Base-by-base conservation (phyloP, 2,888 invertebrate species). In the Lepeophtheirus nordmannii region DNA sequence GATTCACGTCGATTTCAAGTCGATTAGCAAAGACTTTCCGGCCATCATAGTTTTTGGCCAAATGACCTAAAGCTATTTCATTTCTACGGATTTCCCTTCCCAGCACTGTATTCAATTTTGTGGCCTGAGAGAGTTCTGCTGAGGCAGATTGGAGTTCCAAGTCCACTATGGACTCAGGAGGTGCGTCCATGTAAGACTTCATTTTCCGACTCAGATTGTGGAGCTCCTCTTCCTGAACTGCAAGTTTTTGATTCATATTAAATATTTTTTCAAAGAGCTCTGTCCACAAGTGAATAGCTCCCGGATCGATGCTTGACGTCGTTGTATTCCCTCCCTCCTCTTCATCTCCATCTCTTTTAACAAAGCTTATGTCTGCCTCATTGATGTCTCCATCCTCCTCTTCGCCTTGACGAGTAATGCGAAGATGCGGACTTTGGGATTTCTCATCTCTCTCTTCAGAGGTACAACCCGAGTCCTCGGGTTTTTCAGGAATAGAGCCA, bases 111-210 rank as follows among this genome's bases (percentile, higher is more conserved):
- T 46, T 46, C n/a, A n/a, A 14, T 17, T 46, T 5, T n/a, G 53
- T 46, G 5, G 53, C 53, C 53, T 17, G 14, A 17, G 53, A 46
- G 5, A 46, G 53, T 17, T 46, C 53, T 17, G 14, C n/a, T 5
- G 53, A 46, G 8, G 53, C 53, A 2, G 53, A 46, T 46, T 46
- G 53, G n/a, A 46, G 53, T 17, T 46, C 53, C 53, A 46, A n/a
- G n/a, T 46, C 53, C 53, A 46, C 53, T n/a, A 46, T n/a, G 53
- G 53, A 46, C 53, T 46, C 53, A n/a, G 53, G 53, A 5, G 53
- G 53, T n/a, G 53, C 53, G n/a, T 46, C 53, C 5, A 46, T 2
- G 53, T 46, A 46, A 8, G 53, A 46, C 53, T 46, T 46, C 53
- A 46, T 46, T 8, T 46, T 46, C 14, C 14, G 53, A 8, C 53